Evolutionary conservation across 2,888 invertebrate species (phyloP).

Genomic region (Perizoma flavofasciatum): DNA sequence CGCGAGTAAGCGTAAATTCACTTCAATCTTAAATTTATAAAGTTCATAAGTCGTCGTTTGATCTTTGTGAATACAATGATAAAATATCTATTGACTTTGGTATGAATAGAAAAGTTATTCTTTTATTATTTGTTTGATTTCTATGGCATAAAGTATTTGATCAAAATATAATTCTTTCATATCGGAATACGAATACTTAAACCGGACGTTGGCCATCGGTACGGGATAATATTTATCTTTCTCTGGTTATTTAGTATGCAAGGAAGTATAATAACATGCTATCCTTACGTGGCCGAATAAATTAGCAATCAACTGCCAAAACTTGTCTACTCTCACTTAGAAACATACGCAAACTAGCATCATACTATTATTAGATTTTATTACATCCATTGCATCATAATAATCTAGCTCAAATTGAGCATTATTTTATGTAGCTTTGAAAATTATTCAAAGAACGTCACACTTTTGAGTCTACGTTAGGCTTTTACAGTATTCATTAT

Average conservation of each 20-base stretch:
- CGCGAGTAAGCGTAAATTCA: no score
- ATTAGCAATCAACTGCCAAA: slow-evolving; percentile 28
- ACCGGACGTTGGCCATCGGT: slow-evolving; percentile 13
- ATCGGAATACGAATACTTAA: slow-evolving; percentile 7
- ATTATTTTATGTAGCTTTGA: slow-evolving; percentile 3
- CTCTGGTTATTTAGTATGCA: slow-evolving; percentile 16
- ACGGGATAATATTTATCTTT: slow-evolving; percentile 22
- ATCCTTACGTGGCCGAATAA: slow-evolving; percentile 21
- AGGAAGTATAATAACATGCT: slow-evolving; percentile 20
- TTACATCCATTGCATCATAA: slow-evolving; percentile 16
- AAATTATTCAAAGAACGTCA: slow-evolving; percentile 7
- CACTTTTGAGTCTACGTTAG: neutral
- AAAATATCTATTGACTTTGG: no score
- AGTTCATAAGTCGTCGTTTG: no score
- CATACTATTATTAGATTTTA: slow-evolving; percentile 8
- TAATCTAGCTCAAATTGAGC: neutral
- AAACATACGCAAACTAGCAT: slow-evolving; percentile 6
- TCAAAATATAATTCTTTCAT: neutral
- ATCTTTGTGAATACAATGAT: no score
- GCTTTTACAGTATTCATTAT: no score
- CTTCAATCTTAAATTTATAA: no score
- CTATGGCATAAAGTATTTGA: no score
- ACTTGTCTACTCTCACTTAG: slow-evolving; percentile 16
- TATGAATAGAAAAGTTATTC: no score
- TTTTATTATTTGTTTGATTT: no score